Base-by-base conservation (phyloP, 2,888 invertebrate genomes). In the Trichopoda pennipes region DNA sequence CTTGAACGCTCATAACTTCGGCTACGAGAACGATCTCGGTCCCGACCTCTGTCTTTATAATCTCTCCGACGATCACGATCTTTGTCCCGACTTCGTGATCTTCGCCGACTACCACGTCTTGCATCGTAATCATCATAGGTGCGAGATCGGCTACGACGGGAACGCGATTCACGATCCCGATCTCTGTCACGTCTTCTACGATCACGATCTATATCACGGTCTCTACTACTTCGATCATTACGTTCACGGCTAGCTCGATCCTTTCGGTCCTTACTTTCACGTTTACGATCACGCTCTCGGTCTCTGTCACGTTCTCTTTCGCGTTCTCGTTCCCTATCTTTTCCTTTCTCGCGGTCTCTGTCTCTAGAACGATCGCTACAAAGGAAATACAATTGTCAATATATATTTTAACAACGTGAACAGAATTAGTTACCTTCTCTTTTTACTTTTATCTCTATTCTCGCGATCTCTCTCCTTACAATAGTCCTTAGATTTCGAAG, bases 121-220 rank as follows among this genome's bases (percentile, higher is more conserved):
- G 87, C 84, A 4, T 90, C 89, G 23, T 86, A 85, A 14, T 89
- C 89, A 86, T 92, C 85, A 87, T 91, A 86, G 88, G 91, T 84
- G 16, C 88, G 88, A 3, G 90, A 87, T 88, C 88, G 84, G 88
- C 89, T 87, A 92, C 94, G 92, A 92, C 91, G 92, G 92, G 90
- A 92, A 92, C 92, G 88, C 82, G 93, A 86, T 88, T 88, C 87
- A 7, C 86, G 85, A 21, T 83, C 83, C 1, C 85, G 76, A 21
- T 84, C 93, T 92, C 86, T 87, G 91, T 70, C 89, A 91, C 85
- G 90, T 88, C 51, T 88, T 91, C 83, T 89, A 92, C 89, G 86
- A 90, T 84, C 88, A 3, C 85, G 77, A 6, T 85, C 87, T 2
- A 92, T 89, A 47, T 92, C 91, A 7, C 89, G 86, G 75, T 88